Evolutionary conservation across 2,797 vertebrate genomes (phyloP).

Genomic region (Cirrhinus mrigala): DNA sequence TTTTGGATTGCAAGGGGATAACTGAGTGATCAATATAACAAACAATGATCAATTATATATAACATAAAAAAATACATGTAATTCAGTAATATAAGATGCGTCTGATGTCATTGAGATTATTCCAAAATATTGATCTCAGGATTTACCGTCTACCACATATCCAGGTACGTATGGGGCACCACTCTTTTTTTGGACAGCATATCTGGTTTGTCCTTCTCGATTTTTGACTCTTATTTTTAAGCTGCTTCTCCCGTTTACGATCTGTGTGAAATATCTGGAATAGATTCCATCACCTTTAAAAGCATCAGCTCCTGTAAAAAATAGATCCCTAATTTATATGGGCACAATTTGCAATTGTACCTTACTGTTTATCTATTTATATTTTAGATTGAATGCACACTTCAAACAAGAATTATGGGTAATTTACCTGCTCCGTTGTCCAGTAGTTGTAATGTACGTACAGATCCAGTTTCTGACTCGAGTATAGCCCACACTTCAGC

Average conservation of each 20-base stretch:
- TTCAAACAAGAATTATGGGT: too few species aligned
- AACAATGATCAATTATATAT: too few species aligned
- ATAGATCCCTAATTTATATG: not conserved
- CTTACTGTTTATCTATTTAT: too few species aligned
- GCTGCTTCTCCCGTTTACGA: slow-evolving; percentile 69
- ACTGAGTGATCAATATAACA: too few species aligned
- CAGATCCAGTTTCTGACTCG: slow-evolving; percentile 60
- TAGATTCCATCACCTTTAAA: slow-evolving; percentile 75
- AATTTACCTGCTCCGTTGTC: slow-evolving; percentile 78
- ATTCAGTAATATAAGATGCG: too few species aligned
- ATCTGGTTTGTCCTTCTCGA: slow-evolving; percentile 9
- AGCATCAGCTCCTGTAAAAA: slow-evolving; percentile 70
- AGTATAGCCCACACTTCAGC: slow-evolving; percentile 74
- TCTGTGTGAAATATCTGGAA: slow-evolving; percentile 73
- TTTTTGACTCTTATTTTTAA: slow-evolving; percentile 69
- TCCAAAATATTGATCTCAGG: too few species aligned
- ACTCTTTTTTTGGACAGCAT: slow-evolving; percentile 45
- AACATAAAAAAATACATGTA: too few species aligned
- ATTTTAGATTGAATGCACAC: too few species aligned
- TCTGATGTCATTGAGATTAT: too few species aligned
- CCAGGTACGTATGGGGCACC: slow-evolving; percentile 71
- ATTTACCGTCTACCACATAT: slow-evolving; percentile 71
- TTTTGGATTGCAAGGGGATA: too few species aligned
- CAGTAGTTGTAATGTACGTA: slow-evolving; percentile 64
- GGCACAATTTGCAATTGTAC: too few species aligned